phyloP scores from a whole-genome alignment of 2,888 invertebrate genomes.

The Watsonalla cultraria region DNA sequence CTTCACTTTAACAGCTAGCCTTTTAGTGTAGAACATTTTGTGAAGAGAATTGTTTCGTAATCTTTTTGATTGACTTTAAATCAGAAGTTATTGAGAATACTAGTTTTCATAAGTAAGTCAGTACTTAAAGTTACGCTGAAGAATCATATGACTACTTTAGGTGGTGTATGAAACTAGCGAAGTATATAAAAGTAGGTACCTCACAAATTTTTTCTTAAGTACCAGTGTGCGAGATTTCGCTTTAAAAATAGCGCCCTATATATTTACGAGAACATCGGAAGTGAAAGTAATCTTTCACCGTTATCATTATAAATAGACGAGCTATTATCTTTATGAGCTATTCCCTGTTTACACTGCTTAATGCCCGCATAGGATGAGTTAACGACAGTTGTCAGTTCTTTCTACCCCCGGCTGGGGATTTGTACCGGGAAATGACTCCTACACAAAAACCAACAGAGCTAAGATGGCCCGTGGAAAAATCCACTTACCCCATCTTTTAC shows the following conservation, averaged over 20 bases:
- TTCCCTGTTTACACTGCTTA: constrained; percentile 66
- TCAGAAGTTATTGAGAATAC: background rate
- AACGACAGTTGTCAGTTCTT: constrained; percentile 73
- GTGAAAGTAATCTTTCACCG: constrained; percentile 15
- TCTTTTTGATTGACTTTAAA: constrained; percentile 2
- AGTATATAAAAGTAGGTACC: too few relatives aligned
- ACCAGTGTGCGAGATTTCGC: too few relatives aligned
- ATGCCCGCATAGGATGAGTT: constrained; percentile 62
- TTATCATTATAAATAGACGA: constrained; percentile 37
- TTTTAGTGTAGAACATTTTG: background rate
- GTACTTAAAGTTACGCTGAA: too few relatives aligned
- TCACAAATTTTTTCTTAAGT: too few relatives aligned
- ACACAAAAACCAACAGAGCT: constrained; percentile 28
- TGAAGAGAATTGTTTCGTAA: background rate
- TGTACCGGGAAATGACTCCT: constrained; percentile 45
- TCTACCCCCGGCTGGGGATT: constrained; percentile 52
- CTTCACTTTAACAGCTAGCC: background rate
- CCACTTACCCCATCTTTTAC: constrained; percentile 5
- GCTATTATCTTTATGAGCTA: constrained; percentile 58
- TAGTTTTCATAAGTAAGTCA: too few relatives aligned
- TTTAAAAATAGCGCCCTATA: too few relatives aligned
- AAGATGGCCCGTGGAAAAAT: constrained; percentile 30
- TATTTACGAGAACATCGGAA: background rate
- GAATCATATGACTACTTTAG: too few relatives aligned
- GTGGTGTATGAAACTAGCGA: too few relatives aligned